A percentile compares a stretch with the other conserved stretches of the same genome.
These are phyloP conservation scores for Protomyctophum bolini DNA, from an alignment of 2,113 vertebrate genomes.

Conservation along the genomic window DNA sequence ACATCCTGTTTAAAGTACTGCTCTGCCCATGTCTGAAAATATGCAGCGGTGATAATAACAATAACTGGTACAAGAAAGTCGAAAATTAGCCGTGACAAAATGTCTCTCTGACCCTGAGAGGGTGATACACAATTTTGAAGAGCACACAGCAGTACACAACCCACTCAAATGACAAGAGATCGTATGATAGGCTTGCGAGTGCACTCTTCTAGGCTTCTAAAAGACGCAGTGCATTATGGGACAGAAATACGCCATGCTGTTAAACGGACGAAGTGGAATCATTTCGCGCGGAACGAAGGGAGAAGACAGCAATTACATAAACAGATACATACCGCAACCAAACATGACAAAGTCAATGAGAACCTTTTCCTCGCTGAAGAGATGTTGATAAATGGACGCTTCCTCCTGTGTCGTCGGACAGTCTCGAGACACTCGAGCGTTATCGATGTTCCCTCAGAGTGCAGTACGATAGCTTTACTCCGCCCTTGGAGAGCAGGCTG, in stretches of 20 bases:
- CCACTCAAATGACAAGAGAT: neutral
- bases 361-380: neutral
- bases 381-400: neutral
- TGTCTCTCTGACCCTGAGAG: neutral
- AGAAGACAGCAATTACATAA: neutral
- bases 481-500: too few relatives aligned
- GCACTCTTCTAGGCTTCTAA: neutral
- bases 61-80: constrained; percentile 19
- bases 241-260: neutral
- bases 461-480: too few relatives aligned
- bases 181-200: neutral
- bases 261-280: neutral
- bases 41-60: constrained; percentile 44
- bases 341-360: neutral
- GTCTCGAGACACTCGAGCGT: neutral
- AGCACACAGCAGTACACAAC: constrained; percentile 12
- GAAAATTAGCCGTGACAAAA: constrained; percentile 47
- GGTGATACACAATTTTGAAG: constrained; percentile 17
- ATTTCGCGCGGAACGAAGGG: neutral
- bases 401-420: neutral
- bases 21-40: constrained; percentile 51
- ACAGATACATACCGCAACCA: constrained; percentile 1
- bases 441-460: neutral
- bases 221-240: constrained; percentile 4
- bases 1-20: constrained; percentile 66